Conservation (phyloP, 2,113 vertebrate species). For the Charadrius vociferus region DNA sequence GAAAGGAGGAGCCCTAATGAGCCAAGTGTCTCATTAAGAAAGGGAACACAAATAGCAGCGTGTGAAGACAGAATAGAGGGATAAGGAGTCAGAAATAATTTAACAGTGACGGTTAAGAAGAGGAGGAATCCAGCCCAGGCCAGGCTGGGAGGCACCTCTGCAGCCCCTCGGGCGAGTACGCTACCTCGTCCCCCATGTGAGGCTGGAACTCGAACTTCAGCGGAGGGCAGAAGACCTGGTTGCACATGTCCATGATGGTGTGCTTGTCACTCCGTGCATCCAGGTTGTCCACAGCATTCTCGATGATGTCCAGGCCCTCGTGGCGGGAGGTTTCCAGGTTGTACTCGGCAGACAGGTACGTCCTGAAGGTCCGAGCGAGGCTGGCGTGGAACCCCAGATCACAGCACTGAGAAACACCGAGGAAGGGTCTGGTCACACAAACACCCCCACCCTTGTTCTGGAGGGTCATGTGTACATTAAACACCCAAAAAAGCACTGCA, state of each 20-base stretch:
- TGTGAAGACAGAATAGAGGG: not conserved
- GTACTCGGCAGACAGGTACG: conserved; percentile 96
- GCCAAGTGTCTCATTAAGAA: not conserved
- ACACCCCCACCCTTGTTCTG: not conserved
- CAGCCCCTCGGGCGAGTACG: not conserved
- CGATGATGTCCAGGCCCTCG: conserved; percentile 93
- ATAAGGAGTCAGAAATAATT: not conserved
- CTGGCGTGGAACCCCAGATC: conserved; percentile 96
- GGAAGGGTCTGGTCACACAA: not conserved
- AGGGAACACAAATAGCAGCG: fast-evolving
- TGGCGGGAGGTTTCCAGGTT: conserved; percentile 97
- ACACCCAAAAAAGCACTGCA: fast-evolving
- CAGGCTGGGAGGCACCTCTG: not conserved
- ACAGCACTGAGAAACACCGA: conserved; percentile 82
- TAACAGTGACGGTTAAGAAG: not conserved
- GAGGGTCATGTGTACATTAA: no score
- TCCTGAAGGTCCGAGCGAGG: conserved; percentile 92
- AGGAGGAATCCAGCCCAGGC: not conserved
- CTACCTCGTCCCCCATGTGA: conserved; percentile 98
- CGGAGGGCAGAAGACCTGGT: conserved; percentile 97
- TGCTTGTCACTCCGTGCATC: conserved; percentile 97
- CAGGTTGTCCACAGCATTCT: conserved; percentile 95
- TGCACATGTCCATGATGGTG: conserved; percentile 99
- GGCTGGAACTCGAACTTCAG: conserved; percentile 98
- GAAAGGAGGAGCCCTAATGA: conserved; percentile 7